Base-by-base conservation (phyloP, 1,140 invertebrate species). In the Propsilocerus akamusi region DNA sequence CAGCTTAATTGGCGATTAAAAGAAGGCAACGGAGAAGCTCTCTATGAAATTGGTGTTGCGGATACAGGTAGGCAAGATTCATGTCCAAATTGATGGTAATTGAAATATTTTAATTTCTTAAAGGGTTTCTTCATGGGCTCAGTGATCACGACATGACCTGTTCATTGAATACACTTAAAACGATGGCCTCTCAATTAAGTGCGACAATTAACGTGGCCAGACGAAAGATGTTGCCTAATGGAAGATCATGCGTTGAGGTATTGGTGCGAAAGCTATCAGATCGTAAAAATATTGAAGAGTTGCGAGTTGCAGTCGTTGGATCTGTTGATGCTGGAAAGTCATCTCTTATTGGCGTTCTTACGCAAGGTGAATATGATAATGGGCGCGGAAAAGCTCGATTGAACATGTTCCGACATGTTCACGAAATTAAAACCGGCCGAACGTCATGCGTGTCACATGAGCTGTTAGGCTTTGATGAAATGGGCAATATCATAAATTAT, bases 391-490 rank as follows among this genome's bases (percentile, higher is more conserved):
- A 86, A 58, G 91, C 95, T 0, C 74, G 96, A 28, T 68, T 98
- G 0, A 98, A 97, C 68, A 85, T 97, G 75, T 92, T 98, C 63
- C 69, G 94, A 10, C 94, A 98, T 65, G 70, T 94, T 53, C 96
- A 99, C 68, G 96, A 99, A 68, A 89, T 98, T 55, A 87, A 90
- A 65, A 86, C 88, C 26, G 96, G 96, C 8, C 74, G 92, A 53
- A 99, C 96, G 0, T 95, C 90, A 2, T 95, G 91, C 11, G 93
- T 98, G 53, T 93, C 88, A 53, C 88, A 96, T 62, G 94, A 98
- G 70, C 91, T 97, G 53, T 75, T 99, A 14, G 95, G 94, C 5
- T 98, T 98, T 64, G 86, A 92, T 68, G 73, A 75, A 5, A 68
- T 83, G 71, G 83, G 83, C 1, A 72, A 77, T 55, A 72, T 86